Evolutionary conservation across 92 coral and sea anemone species (phyloP).

Genomic region (Galaxea fascicularis): DNA sequence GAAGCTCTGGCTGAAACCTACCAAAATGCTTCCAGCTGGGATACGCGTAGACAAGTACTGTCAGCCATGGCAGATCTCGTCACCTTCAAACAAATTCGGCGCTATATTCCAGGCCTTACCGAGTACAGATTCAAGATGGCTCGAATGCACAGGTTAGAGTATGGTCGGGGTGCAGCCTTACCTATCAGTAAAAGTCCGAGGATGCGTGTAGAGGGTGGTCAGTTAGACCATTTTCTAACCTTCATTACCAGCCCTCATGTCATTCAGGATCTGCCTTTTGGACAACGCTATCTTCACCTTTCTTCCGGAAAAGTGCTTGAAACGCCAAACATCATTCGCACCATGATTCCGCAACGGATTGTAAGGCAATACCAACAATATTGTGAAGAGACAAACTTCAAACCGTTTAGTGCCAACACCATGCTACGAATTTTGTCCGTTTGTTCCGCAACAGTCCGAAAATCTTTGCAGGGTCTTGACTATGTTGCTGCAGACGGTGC

Average conservation of each 20-base stretch:
- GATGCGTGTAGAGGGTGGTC: conserved; percentile 43
- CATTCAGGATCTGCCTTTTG: conserved; percentile 45
- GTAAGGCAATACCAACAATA: conserved; percentile 41
- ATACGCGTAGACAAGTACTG: conserved; percentile 45
- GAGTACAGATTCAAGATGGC: conserved; percentile 55
- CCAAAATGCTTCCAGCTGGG: conserved; percentile 59
- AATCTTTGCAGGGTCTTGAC: conserved; percentile 46
- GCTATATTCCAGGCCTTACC: conserved; percentile 51
- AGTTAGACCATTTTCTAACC: conserved; percentile 49
- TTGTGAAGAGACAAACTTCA: conserved; percentile 40
- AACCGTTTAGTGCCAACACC: conserved; percentile 38
- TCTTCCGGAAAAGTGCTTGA: conserved; percentile 36
- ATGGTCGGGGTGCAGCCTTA: conserved; percentile 47
- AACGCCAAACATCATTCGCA: conserved; percentile 46
- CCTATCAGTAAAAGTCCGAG: conserved; percentile 28
- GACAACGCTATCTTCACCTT: conserved; percentile 31
- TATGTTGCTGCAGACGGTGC: conserved; percentile 42
- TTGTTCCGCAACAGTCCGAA: conserved; percentile 47
- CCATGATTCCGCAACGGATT: conserved; percentile 45
- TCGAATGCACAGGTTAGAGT: conserved; percentile 39
- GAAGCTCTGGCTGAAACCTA: conserved; percentile 52
- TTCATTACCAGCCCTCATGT: conserved; percentile 47
- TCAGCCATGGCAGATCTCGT: conserved; percentile 56
- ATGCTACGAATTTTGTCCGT: conserved; percentile 39
- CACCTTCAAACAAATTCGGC: conserved; percentile 37